A percentile compares a stretch with the other conserved stretches of the same genome.
phyloP scores from a whole-genome alignment of 2,113 vertebrate species.

The Pseudorhombus dupliciocellatus region DNA sequence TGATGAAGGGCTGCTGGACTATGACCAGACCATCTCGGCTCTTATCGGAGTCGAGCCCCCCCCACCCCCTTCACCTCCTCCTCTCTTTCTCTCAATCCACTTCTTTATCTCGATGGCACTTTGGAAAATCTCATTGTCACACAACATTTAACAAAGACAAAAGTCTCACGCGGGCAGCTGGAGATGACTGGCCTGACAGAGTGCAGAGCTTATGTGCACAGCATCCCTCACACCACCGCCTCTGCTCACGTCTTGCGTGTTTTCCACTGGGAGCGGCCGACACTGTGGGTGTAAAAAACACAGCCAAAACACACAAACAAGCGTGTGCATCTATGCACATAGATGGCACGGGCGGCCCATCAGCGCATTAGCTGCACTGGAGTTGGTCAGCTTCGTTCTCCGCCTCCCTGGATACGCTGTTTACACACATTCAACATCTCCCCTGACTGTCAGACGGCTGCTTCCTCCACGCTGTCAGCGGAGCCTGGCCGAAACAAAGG shows the following conservation, averaged over 20 bases:
- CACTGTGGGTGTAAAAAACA: conserved; percentile 19
- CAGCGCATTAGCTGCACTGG: conserved; percentile 41
- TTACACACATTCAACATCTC: conserved; percentile 67
- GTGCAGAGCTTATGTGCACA: conserved; percentile 34
- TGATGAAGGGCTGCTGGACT: conserved; percentile 75
- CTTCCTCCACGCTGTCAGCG: conserved; percentile 77
- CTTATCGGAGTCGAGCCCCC: conserved; percentile 41
- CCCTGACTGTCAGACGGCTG: conserved; percentile 64
- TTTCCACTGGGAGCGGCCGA: conserved; percentile 51
- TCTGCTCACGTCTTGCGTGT: conserved; percentile 38
- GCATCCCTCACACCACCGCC: conserved; percentile 50
- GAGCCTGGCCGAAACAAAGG: conserved; percentile 74
- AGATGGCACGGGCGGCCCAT: conserved; percentile 42
- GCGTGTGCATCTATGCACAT: conserved; percentile 38
- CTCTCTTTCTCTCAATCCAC: conserved; percentile 51
- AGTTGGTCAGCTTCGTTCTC: conserved; percentile 46
- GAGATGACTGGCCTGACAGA: conserved; percentile 59
- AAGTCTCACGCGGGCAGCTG: conserved; percentile 63
- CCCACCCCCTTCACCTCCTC: not conserved
- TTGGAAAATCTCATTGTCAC: conserved; percentile 80
- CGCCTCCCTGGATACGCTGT: conserved; percentile 49
- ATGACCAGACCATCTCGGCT: conserved; percentile 76
- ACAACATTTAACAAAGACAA: conserved; percentile 81
- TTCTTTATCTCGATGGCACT: conserved; percentile 76
- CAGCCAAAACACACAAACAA: conserved; percentile 54